Base-by-base conservation (phyloP, 1,140 invertebrate species). In the Hermatobates lingyangjiaoensis region DNA sequence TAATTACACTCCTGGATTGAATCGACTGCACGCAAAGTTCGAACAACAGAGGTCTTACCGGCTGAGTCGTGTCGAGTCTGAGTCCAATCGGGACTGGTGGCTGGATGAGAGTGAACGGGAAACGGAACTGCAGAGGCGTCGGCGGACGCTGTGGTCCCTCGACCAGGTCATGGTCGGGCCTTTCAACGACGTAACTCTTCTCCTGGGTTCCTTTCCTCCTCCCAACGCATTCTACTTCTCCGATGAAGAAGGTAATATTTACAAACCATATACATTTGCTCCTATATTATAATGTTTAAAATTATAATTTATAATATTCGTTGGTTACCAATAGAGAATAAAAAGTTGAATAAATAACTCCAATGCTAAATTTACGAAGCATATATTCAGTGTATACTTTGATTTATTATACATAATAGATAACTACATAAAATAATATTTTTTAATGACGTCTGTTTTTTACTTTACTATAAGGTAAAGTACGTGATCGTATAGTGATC, bases 151-250 rank as follows among this genome's bases (percentile, higher is more conserved):
- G 14, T 62, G 62, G 45, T 63, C 60, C 20, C 61, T 65, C 53
- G 40, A 52, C 10, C 53, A 48, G 49, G 65, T 78, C 51, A 87
- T 83, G 62, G 85, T 87, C 57, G 81, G 83, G 21, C 72, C 74
- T 51, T 77, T 82, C 61, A 82, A 77, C 12, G 83, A 88, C 63
- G 87, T 89, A 51, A 84, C 88, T 60, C 83, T 87, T 59, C 72
- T 87, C 59, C 66, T 89, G 45, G 83, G 83, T 4, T 69, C 70
- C 24, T 54, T 60, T 45, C 57, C 62, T 26, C 62, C 60, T 12
- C 59, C 60, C 1, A 55, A 56, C 1, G 56, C 58, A n/a, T 56
- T 58, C 50, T 42, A 42, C 14, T 42, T 18, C 39, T 42, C 39
- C 39, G 39, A 42, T 20, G 30, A 34, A 7, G 39, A 42, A 42